Base-by-base conservation (phyloP, 1,140 invertebrate genomes). In the Chlorops oryzae region DNA sequence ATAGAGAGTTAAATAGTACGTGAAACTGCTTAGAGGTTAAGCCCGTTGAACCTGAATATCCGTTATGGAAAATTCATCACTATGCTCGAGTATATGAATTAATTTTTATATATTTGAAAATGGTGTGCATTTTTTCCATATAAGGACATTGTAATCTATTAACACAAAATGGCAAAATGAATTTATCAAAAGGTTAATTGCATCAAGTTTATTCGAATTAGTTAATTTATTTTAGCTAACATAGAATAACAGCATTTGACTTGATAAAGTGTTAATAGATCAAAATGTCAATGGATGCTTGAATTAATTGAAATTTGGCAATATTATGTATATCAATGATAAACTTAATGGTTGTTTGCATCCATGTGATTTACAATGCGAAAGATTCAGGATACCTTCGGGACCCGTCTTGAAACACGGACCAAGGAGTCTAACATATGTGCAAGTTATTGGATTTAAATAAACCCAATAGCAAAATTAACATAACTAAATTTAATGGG, bases 371-470 rank as follows among this genome's bases (percentile, higher is more conserved):
- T n/a, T n/a, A n/a, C n/a, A n/a, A n/a, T n/a, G n/a, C n/a, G n/a
- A n/a, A n/a, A n/a, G n/a, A n/a, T n/a, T n/a, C n/a, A n/a, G 78
- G 78, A 75, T 75, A 76, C 76, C 78, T 78, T 77, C 77, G 77
- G 79, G 83, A 85, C 86, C 86, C 86, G 86, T 90, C 88, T 90
- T 88, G 86, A 89, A 90, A 89, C 86, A 89, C 86, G 85, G 87
- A 89, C 86, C 86, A 90, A 88, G 86, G 85, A 88, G 86, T 89
- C 81, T 84, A 86, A 78, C 82, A 81, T 82, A 79, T 83, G 74
- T 77, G 85, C 86, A 77, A 89, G 47, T 43, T n/a, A 44, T 54
- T 45, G 39, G 20, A 25, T 85, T 80, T 48, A n/a, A n/a, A 47
- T 43, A 58, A 57, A 58, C 53, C 53, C 43, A 50, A 53, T 49